phyloP scores from a whole-genome alignment of 37 sponge, comb jelly and placozoan genomes.

The Cliona cf. orientalis region DNA sequence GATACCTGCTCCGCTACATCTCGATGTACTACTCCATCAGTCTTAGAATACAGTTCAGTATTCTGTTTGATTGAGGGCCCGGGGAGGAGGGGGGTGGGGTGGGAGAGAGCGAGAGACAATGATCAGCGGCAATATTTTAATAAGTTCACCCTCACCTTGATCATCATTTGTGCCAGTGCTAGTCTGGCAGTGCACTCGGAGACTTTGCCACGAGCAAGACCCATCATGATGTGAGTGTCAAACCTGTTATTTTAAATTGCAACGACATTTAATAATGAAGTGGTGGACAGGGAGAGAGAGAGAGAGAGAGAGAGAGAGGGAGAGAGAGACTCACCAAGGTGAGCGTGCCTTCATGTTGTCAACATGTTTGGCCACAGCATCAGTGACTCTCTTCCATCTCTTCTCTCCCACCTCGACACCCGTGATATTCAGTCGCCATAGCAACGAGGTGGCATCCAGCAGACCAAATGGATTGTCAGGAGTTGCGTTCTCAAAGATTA shows the following conservation, averaged over 20 bases:
- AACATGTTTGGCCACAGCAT: slow-evolving; percentile 13
- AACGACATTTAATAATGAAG: too few species aligned
- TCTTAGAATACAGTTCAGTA: too few species aligned
- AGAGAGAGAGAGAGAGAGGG: background rate
- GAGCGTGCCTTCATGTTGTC: slow-evolving; percentile 13
- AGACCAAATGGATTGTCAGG: slow-evolving; percentile 47
- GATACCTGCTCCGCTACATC: too few species aligned
- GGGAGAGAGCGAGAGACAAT: too few species aligned
- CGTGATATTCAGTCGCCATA: slow-evolving; percentile 76
- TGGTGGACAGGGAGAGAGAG: background rate
- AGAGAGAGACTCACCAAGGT: slow-evolving; percentile 56
- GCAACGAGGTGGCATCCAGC: slow-evolving; percentile 77
- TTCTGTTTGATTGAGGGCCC: too few species aligned
- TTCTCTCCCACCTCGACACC: slow-evolving; percentile 61
- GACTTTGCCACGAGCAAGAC: slow-evolving; percentile 42
- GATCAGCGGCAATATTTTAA: too few species aligned
- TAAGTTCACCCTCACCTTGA: slow-evolving; percentile 43
- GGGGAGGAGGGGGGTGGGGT: too few species aligned
- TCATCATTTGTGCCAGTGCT: slow-evolving; percentile 48
- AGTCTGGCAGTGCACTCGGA: slow-evolving; percentile 54
- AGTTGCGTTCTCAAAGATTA: slow-evolving; percentile 11
- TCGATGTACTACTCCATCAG: too few species aligned
- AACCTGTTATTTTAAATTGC: too few species aligned
- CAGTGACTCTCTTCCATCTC: slow-evolving; percentile 49
- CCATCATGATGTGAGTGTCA: slow-evolving; percentile 67